Percentiles rank a stretch among this genome's conserved stretches.
phyloP scores from a whole-genome alignment of 2,113 vertebrate species.

The Thomomys bottae region DNA sequence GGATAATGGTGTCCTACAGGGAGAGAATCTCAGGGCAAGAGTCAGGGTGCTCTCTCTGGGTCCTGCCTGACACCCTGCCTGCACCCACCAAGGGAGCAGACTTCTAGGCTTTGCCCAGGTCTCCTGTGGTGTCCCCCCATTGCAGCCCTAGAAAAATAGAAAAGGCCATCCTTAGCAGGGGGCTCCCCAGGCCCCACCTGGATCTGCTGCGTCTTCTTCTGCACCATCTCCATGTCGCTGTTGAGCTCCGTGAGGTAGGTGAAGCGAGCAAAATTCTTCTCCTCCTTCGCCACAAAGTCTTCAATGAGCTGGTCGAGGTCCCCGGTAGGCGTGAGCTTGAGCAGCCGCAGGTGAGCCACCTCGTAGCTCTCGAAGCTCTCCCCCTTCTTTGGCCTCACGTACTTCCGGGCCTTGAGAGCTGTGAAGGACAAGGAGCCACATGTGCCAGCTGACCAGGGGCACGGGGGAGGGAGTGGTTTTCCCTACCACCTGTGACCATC shows the following conservation, averaged over 20 bases:
- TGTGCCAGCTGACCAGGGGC: too few relatives aligned
- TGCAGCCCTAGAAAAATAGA: not conserved
- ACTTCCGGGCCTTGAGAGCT: conserved; percentile 71
- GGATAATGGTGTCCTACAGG: conserved; percentile 71
- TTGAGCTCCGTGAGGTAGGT: conserved; percentile 78
- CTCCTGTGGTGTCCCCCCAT: too few relatives aligned
- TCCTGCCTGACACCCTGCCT: not conserved
- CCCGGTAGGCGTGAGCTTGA: conserved; percentile 63
- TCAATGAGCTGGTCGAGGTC: conserved; percentile 66
- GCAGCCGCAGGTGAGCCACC: conserved; percentile 77
- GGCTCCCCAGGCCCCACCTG: conserved; percentile 82
- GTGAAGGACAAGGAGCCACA: not conserved
- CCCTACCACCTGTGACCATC: too few relatives aligned
- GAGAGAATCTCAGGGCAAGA: not conserved
- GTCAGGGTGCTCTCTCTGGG: rapidly evolving
- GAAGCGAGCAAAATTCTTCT: conserved; percentile 82
- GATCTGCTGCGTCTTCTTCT: conserved; percentile 71
- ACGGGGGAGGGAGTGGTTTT: too few relatives aligned
- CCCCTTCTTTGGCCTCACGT: conserved; percentile 15
- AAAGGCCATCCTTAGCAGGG: not conserved
- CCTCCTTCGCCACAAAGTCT: conserved; percentile 73
- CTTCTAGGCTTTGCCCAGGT: too few relatives aligned
- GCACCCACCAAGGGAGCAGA: rapidly evolving
- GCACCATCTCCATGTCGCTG: conserved; percentile 68
- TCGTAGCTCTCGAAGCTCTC: conserved; percentile 80